These are phyloP conservation scores for Diplosoma virens DNA, from an alignment of 23 tunicate species.

Conservation along the genomic window DNA sequence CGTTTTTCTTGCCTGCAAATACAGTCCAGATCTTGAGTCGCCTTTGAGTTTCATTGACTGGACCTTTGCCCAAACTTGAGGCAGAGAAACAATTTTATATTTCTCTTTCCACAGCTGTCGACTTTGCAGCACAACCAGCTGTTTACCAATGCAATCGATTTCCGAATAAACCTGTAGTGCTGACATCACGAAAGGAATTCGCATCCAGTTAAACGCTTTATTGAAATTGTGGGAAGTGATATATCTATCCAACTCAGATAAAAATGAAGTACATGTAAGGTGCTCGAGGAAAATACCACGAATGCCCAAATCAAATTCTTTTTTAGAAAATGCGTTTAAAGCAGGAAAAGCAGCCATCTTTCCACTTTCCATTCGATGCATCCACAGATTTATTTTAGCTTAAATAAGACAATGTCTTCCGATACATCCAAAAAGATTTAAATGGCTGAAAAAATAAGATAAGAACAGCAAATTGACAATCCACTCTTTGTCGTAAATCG, in stretches of 20 bases:
- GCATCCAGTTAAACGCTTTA: slow-evolving; percentile 28
- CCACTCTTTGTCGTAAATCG: too few species aligned
- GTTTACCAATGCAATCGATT: slow-evolving; percentile 28
- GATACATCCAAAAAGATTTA: slow-evolving; percentile 33
- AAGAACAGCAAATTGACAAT: too few species aligned
- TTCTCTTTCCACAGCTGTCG: slow-evolving; percentile 42
- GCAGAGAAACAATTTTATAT: slow-evolving; percentile 18
- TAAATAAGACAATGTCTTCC: slow-evolving; percentile 27
- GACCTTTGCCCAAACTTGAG: slow-evolving; percentile 37
- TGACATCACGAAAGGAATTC: slow-evolving; percentile 39
- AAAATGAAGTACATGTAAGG: slow-evolving; percentile 36
- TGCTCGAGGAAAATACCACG: slow-evolving; percentile 44
- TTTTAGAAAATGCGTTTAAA: slow-evolving; percentile 13
- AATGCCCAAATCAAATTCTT: too few species aligned
- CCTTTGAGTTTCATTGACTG: slow-evolving; percentile 14
- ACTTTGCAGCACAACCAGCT: slow-evolving; percentile 40
- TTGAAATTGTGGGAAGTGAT: slow-evolving; percentile 37
- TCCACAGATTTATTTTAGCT: slow-evolving; percentile 35
- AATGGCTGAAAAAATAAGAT: too few species aligned
- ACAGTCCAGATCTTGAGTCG: slow-evolving; percentile 31
- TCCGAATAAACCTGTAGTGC: slow-evolving; percentile 29
- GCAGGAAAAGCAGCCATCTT: slow-evolving; percentile 34
- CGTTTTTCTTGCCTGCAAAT: slow-evolving; percentile 24
- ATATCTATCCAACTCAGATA: slow-evolving; percentile 31
- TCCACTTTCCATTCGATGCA: slow-evolving; percentile 39